Evolutionary conservation across 2,888 invertebrate genomes (phyloP).

Genomic region (Nomada ferruginata): DNA sequence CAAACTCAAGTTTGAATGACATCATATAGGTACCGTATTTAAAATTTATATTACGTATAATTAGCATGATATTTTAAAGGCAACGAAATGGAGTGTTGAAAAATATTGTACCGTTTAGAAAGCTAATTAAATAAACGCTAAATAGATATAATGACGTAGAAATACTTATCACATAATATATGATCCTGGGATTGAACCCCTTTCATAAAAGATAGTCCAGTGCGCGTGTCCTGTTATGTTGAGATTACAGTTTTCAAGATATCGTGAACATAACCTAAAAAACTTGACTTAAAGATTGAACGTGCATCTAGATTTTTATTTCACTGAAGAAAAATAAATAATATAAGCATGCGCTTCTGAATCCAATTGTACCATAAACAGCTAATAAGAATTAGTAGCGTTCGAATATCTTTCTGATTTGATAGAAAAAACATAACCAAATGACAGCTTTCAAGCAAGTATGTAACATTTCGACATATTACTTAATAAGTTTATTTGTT

Average conservation of each 20-base stretch:
- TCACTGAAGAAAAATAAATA: neutral
- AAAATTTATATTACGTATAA: no score
- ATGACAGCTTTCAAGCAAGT: slow-evolving; percentile 63
- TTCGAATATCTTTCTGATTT: slow-evolving; percentile 3
- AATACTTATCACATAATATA: slow-evolving; percentile 35
- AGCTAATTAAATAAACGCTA: slow-evolving; percentile 14
- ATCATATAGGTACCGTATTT: no score
- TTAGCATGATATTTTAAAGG: no score
- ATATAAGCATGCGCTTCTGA: slow-evolving; percentile 14
- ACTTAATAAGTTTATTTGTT: slow-evolving; percentile 1
- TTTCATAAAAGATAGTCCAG: slow-evolving; percentile 27
- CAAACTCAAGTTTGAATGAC: no score
- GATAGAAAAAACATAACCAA: slow-evolving; percentile 58
- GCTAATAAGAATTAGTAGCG: neutral
- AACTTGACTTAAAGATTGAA: slow-evolving; percentile 21
- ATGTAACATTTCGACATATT: slow-evolving; percentile 23
- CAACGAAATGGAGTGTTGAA: neutral
- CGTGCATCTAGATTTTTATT: slow-evolving; percentile 11
- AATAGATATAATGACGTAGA: slow-evolving; percentile 6
- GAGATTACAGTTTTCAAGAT: slow-evolving; percentile 61
- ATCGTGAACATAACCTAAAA: slow-evolving; percentile 60
- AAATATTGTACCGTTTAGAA: slow-evolving; percentile 13
- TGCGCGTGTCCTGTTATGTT: slow-evolving; percentile 45
- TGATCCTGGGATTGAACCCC: slow-evolving; percentile 43
- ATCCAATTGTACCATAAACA: neutral